Base-by-base conservation (phyloP, 2,797 vertebrate genomes). In the Hafferia zeledoni region DNA sequence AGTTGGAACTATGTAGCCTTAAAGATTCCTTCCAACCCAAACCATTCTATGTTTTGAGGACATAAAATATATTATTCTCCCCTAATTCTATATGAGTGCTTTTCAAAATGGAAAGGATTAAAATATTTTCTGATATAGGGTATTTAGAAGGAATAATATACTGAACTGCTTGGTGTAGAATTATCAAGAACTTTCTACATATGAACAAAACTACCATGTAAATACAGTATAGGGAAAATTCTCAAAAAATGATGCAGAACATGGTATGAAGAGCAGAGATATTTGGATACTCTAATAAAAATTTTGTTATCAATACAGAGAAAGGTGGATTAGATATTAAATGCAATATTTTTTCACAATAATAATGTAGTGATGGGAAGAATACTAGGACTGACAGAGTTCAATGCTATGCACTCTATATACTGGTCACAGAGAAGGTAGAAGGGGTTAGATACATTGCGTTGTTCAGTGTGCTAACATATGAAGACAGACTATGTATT, bases 401-500 rank as follows among this genome's bases (percentile, higher is more conserved):
- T 65, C n/a, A 33, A 1, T 13, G 33, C 16, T 60, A 1, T 23
- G 17, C 24, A 18, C 63, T 60, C 20, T 33, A 13, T 13, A 5
- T 2, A 4, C 1, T 11, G 59, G n/a, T 22, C 23, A 33, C 35
- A 52, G 55, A 7, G 37, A 59, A 33, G 24, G 0, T 0, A 41
- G 25, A 16, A 27, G 41, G 9, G 11, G 13, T 46, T n/a, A 18
- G 9, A 9, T 4, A 20, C 0, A 0, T 2, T 35, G 67, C 56
- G 31, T n/a, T 43, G 27, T 15, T 46, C 47, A 41, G 6, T 5
- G 5, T 10, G 28, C 5, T 65, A 30, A 9, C 7, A 27, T 20
- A 4, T 43, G 46, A 55, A 64, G 31, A n/a, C 18, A 3, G 1
- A 17, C 35, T 14, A 5, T 7, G 41, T 7, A 30, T 2, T 8